Base-by-base conservation (phyloP, 2,888 invertebrate genomes). In the Resseliella maxima region DNA sequence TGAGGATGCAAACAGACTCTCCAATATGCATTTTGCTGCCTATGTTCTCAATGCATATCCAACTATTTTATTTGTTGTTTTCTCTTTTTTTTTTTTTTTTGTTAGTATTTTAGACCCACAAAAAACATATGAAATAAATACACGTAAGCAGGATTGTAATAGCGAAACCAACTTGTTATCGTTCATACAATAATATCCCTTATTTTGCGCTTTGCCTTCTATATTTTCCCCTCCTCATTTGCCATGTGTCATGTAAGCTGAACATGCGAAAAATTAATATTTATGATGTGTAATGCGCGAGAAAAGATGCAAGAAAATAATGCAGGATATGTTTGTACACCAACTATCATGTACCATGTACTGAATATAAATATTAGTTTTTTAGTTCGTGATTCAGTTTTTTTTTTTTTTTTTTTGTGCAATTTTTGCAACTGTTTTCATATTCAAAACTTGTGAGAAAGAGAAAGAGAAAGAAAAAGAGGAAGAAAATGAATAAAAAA, bases 241-340 rank as follows among this genome's bases (percentile, higher is more conserved):
- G 5, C 59, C 59, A 15, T 59, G 24, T 59, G 59, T 50, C 21
- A 64, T 64, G 64, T 24, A 15, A 81, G 5, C 36, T 21, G 36
- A 81, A 81, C 21, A 81, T 81, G 81, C 36, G 36, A 36, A 81
- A 35, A 81, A 81, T 36, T 81, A 81, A 81, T 81, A 81, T 81
- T 64, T 64, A 81, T 81, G 35, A 36, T 36, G 35, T 36, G 81
- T 81, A 81, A 81, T 81, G 15, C 35, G 36, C 81, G 36, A 64
- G 21, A 18, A 50, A 21, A 50, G 50, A 50, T 50, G 50, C 50
- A 50, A 50, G 50, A 41, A 50, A 50, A 50, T 15, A 50, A 50
- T 50, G 21, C 21, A 50, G 8, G 21, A 50, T 50, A 18, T 50
- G 21, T 18, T 15, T 50, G 50, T 18, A 50, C 21, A 18, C 50